These are phyloP conservation scores for Drosophila bocki DNA, from an alignment of 1,140 invertebrate species.

Conservation along the genomic window DNA sequence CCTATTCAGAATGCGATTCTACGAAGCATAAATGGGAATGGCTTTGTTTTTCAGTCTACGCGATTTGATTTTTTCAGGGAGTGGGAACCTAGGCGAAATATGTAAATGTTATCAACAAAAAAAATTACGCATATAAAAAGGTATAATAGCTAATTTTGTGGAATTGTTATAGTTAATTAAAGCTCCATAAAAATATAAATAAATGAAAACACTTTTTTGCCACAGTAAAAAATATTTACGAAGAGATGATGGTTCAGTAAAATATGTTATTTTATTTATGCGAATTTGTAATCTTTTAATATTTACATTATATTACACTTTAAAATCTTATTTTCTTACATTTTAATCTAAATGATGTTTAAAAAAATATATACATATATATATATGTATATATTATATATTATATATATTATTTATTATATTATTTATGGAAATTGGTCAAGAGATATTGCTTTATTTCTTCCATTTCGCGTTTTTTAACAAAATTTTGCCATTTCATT, in stretches of 20 bases:
- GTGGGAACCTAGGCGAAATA: slow-evolving; percentile 18
- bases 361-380: not conserved
- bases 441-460: not conserved
- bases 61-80: slow-evolving; percentile 1
- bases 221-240: too few species aligned
- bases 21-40: slow-evolving; percentile 21
- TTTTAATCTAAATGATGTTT: not conserved
- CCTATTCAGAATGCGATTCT: slow-evolving; percentile 52
- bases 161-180: too few species aligned
- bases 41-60: not conserved
- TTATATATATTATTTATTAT: too few species aligned
- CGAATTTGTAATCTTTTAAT: too few species aligned
- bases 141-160: too few species aligned
- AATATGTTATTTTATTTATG: too few species aligned
- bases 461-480: not conserved
- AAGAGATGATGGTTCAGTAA: too few species aligned
- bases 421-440: not conserved
- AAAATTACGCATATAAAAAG: not conserved
- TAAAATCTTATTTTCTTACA: not conserved
- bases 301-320: too few species aligned
- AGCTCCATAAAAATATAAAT: not conserved
- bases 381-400: too few species aligned
- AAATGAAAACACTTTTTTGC: too few species aligned
- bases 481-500: not conserved
- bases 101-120: slow-evolving; percentile 5